A percentile compares a stretch with the other conserved stretches of the same genome.
phyloP scores from a whole-genome alignment of 2,888 invertebrate species.

The Eilema griseolum region DNA sequence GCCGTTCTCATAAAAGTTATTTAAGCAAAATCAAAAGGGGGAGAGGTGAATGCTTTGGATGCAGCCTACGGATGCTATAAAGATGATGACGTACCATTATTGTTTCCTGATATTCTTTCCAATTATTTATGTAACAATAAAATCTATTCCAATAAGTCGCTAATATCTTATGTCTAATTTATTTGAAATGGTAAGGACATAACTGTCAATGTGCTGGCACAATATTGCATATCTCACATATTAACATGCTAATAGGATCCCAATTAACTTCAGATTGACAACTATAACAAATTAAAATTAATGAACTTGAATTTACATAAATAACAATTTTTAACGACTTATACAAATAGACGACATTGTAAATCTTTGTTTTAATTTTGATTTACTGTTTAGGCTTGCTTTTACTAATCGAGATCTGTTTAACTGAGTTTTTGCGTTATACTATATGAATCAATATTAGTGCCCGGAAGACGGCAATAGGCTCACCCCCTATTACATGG shows the following conservation, averaged over 20 bases:
- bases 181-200: neutral
- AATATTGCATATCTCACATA: constrained; percentile 2
- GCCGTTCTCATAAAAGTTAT: neutral
- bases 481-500: too few species aligned
- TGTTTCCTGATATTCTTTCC: neutral
- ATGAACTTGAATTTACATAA: constrained; percentile 1
- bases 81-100: neutral
- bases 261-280: constrained; percentile 1
- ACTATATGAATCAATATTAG: too few species aligned
- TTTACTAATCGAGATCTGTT: too few species aligned
- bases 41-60: neutral
- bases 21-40: neutral
- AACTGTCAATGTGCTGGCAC: neutral
- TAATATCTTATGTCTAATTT: neutral
- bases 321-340: neutral
- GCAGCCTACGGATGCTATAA: neutral
- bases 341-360: neutral
- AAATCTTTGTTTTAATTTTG: neutral
- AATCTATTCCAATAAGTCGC: neutral
- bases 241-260: constrained; percentile 2
- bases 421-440: too few species aligned
- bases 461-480: too few species aligned
- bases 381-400: neutral
- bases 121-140: neutral
- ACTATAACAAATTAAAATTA: constrained; percentile 2